These are phyloP conservation scores for Protobothrops flavoviridis DNA, from an alignment of 2,113 vertebrate species.

Conservation along the genomic window DNA sequence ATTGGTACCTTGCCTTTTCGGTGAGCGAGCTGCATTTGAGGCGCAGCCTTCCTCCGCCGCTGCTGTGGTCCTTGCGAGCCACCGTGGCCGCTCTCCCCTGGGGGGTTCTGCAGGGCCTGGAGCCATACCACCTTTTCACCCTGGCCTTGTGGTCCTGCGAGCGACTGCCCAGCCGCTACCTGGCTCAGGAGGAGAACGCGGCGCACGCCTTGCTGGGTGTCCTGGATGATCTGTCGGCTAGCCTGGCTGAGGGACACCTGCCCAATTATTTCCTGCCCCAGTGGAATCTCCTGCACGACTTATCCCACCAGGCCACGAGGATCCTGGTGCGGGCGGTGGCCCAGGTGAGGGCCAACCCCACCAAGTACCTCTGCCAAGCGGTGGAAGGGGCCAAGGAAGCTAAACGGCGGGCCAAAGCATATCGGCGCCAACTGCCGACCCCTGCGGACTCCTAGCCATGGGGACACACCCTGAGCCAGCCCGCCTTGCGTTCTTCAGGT, in stretches of 20 bases:
- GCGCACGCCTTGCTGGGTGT: conserved; percentile 34
- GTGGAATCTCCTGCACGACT: conserved; percentile 36
- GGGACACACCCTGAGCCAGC: neutral
- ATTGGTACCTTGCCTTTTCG: conserved; percentile 79
- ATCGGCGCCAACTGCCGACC: neutral
- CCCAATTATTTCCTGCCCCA: conserved; percentile 43
- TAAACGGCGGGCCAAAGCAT: conserved; percentile 53
- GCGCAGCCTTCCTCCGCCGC: conserved; percentile 74
- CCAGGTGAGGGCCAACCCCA: conserved; percentile 17
- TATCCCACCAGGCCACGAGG: neutral
- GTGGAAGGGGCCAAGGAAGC: conserved; percentile 55
- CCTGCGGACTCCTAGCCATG: rapidly evolving
- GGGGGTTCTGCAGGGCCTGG: neutral
- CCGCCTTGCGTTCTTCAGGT: neutral
- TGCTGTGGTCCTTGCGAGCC: conserved; percentile 72
- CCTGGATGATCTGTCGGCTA: conserved; percentile 29
- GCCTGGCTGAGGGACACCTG: conserved; percentile 10
- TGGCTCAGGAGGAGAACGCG: conserved; percentile 16
- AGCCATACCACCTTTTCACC: conserved; percentile 39
- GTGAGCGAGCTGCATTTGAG: conserved; percentile 79
- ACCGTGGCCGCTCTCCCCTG: neutral
- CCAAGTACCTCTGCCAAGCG: conserved; percentile 4
- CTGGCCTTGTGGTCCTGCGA: conserved; percentile 33
- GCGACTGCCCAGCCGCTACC: conserved; percentile 23
- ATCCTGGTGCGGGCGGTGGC: conserved; percentile 2